Percentiles rank a stretch among this genome's conserved stretches.
These are phyloP conservation scores for Oryzias curvinotus DNA, from an alignment of 2,113 vertebrate genomes.

Conservation along the genomic window DNA sequence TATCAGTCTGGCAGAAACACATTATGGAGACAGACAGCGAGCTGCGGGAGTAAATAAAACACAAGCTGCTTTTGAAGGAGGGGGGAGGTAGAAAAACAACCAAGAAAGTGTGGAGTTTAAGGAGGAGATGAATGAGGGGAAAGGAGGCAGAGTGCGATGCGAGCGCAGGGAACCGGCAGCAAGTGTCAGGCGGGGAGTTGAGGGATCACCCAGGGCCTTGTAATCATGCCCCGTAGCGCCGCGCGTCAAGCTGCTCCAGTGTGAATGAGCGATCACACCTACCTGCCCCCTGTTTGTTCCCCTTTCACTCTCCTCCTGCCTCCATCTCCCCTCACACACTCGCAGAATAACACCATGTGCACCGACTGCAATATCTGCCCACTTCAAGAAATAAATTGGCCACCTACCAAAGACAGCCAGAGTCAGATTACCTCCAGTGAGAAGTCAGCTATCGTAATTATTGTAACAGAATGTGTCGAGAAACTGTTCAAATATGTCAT, in stretches of 20 bases:
- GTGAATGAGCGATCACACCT: constrained; percentile 70
- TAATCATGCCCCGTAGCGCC: constrained; percentile 76
- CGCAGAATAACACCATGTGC: constrained; percentile 35
- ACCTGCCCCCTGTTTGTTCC: constrained; percentile 70
- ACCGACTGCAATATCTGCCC: constrained; percentile 55
- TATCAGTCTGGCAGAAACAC: constrained; percentile 64
- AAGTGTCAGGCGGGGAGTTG: constrained; percentile 65
- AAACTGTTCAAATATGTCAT: constrained; percentile 67
- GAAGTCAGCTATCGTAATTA: constrained; percentile 64
- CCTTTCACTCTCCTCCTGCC: constrained; percentile 27
- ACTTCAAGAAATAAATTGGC: constrained; percentile 72
- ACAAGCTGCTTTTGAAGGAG: constrained; percentile 24
- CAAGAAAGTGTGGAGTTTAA: constrained; percentile 33
- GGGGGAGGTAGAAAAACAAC: constrained; percentile 23
- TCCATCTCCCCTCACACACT: constrained; percentile 7
- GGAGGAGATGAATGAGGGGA: constrained; percentile 42
- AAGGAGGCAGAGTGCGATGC: constrained; percentile 15
- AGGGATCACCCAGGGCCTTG: constrained; percentile 74
- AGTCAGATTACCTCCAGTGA: constrained; percentile 63
- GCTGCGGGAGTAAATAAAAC: constrained; percentile 76
- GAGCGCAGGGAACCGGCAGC: constrained; percentile 28
- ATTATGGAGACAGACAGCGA: constrained; percentile 58
- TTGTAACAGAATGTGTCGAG: constrained; percentile 64
- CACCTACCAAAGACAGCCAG: constrained; percentile 66
- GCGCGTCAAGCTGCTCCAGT: constrained; percentile 58